Evolutionary conservation across 2,888 invertebrate genomes (phyloP).

Genomic region (Thysanoteuthis rhombus): DNA sequence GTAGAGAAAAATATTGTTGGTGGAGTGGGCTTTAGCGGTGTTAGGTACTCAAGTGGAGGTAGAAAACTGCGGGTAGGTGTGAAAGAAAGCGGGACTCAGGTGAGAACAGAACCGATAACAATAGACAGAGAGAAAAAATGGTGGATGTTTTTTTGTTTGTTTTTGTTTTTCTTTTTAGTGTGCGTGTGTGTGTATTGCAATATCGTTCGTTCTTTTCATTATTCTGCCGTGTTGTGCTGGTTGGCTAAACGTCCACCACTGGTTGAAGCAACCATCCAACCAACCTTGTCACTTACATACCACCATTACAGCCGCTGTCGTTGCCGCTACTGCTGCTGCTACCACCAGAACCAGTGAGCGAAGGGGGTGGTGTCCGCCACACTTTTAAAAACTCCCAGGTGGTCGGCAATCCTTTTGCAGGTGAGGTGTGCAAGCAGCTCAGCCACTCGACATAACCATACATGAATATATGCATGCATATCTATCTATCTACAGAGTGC

Average conservation of each 20-base stretch:
- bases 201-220: no score
- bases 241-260: no score
- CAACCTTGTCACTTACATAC: no score
- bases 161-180: neutral
- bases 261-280: no score
- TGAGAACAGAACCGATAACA: neutral
- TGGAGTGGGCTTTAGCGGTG: neutral
- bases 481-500: neutral
- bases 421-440: neutral
- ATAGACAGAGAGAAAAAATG: neutral
- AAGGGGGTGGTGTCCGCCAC: neutral
- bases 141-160: neutral
- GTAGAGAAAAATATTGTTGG: neutral
- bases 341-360: neutral
- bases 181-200: no score
- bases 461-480: neutral
- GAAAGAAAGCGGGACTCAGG: neutral
- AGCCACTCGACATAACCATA: neutral
- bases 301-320: no score
- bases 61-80: neutral
- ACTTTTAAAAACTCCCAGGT: neutral
- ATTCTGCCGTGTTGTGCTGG: no score
- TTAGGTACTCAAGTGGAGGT: neutral
- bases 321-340: neutral
- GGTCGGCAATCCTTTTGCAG: neutral